Base-by-base conservation (phyloP, 2,888 invertebrate genomes). In the Tiphia femorata region DNA sequence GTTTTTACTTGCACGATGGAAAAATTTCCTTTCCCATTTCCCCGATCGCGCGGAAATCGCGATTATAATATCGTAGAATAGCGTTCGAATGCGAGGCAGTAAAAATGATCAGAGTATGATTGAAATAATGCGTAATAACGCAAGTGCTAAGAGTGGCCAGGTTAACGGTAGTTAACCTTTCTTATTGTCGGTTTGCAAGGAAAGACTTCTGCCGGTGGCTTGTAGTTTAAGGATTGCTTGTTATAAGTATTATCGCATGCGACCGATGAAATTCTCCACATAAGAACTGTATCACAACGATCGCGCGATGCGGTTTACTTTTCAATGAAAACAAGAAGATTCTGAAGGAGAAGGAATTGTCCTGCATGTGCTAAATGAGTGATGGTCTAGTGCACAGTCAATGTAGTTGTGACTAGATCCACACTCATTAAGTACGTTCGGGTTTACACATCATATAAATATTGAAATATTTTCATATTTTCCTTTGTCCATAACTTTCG, bases 351-450 rank as follows among this genome's bases (percentile, higher is more conserved):
- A 41, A 12, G 29, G 10, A 20, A 41, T 3, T 16, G n/a, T 16
- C 37, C 73, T 64, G 70, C 72, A 75, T 80, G 80, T 87, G 85
- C 82, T 85, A 73, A 88, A 87, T 91, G 93, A 88, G 90, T 91
- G 88, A 87, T 88, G 88, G 87, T 91, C 90, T 90, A 87, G 90
- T 88, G 84, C 86, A 85, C 90, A 89, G 88, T 87, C 74, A 61
- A 70, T 69, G 67, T 82, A 81, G 65, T 84, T 90, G 92, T 92
- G 92, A 92, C 92, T 92, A 92, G 92, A 92, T 92, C 92, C 91
- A 92, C 92, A 92, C 92, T 92, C 92, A 92, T 92, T 91, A 91
- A 92, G 85, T 86, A 84, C 84, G 79, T 77, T 76, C 83, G 41
- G 62, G 19, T n/a, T n/a, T n/a, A n/a, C n/a, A n/a, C n/a, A n/a